Conservation (phyloP, 2,113 vertebrate species). For the Panthera tigris region DNA sequence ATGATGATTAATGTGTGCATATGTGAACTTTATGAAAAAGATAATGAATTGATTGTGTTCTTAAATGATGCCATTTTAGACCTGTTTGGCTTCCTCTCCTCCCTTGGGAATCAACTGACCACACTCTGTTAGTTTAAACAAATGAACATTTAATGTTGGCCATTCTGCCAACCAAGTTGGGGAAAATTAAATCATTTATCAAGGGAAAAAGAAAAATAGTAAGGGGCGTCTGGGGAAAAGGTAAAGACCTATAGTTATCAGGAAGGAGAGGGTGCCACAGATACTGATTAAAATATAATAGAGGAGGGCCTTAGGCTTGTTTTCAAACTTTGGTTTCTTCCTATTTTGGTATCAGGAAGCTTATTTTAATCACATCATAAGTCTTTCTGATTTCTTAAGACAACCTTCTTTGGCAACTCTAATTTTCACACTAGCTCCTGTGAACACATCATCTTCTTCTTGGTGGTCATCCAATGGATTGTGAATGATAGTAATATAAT, state of each 20-base stretch:
- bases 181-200: conserved; percentile 80
- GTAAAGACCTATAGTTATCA: conserved; percentile 40
- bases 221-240: conserved; percentile 50
- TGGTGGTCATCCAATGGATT: neutral
- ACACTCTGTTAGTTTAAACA: conserved; percentile 84
- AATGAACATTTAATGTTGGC: conserved; percentile 82
- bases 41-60: conserved; percentile 85
- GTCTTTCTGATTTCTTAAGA: neutral
- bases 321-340: neutral
- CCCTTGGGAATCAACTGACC: conserved; percentile 75
- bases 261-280: conserved; percentile 36
- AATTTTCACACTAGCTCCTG: neutral
- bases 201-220: conserved; percentile 68
- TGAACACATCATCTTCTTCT: neutral
- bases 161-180: conserved; percentile 78
- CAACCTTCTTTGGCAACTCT: neutral
- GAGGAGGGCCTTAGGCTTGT: neutral
- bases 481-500: neutral
- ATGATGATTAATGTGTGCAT: conserved; percentile 84
- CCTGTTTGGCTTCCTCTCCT: conserved; percentile 80
- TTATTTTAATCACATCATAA: neutral
- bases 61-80: conserved; percentile 82
- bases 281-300: conserved; percentile 40
- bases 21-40: conserved; percentile 85
- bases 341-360: neutral